phyloP scores from a whole-genome alignment of 2,888 invertebrate genomes.

The Thymelicus sylvestris region DNA sequence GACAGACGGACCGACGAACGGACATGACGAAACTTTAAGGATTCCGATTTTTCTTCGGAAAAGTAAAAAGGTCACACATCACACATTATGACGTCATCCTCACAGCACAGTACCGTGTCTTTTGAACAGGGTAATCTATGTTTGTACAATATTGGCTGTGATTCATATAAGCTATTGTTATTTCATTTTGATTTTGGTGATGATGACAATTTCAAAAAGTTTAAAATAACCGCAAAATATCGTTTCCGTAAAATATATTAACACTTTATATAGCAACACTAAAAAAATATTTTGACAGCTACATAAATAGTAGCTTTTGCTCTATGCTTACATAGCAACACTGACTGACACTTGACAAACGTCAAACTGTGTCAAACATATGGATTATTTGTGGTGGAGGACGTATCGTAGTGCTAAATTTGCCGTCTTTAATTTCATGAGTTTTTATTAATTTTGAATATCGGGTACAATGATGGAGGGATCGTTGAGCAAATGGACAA shows the following conservation, averaged over 20 bases:
- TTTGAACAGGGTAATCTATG: no score
- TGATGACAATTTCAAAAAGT: no score
- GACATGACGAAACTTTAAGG: no score
- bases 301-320: background rate
- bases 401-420: slow-evolving; percentile 68
- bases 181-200: no score
- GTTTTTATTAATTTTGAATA: slow-evolving; percentile 64
- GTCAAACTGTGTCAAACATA: slow-evolving; percentile 65
- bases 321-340: slow-evolving; percentile 51
- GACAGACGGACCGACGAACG: no score
- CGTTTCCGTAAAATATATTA: background rate
- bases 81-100: no score
- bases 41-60: no score
- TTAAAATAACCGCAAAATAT: no score
- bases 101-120: no score
- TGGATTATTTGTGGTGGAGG: slow-evolving; percentile 75
- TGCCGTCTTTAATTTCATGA: slow-evolving; percentile 71
- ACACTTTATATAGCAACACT: slow-evolving; percentile 3
- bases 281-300: background rate
- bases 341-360: slow-evolving; percentile 39
- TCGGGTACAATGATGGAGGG: slow-evolving; percentile 91
- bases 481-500: slow-evolving; percentile 98
- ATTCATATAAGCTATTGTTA: no score
- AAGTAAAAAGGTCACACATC: no score
- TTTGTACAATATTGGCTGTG: no score